These are phyloP conservation scores for Globia sparganii DNA, from an alignment of 2,888 invertebrate species.

Conservation along the genomic window DNA sequence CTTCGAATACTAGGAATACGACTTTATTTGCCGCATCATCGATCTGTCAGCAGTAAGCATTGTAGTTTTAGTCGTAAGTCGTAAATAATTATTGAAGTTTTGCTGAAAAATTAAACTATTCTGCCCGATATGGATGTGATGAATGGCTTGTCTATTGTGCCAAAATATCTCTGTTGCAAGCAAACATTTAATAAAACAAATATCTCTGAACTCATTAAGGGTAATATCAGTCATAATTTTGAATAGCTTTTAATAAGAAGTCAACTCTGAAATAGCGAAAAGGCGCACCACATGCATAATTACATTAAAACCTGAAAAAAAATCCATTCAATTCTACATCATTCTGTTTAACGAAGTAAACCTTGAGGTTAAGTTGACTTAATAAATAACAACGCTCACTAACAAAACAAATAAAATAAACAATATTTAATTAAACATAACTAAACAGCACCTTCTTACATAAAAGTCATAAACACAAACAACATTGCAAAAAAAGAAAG, in stretches of 20 bases:
- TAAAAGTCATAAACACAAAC: conserved; percentile 3
- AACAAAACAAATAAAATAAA: not conserved
- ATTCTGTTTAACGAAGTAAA: not conserved
- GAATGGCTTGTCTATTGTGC: not conserved
- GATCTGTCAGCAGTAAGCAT: not conserved
- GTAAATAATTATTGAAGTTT: not conserved
- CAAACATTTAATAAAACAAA: too few species aligned
- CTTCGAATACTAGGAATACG: not conserved
- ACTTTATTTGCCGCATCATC: conserved; percentile 10
- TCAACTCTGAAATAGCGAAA: not conserved
- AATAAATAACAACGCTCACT: not conserved
- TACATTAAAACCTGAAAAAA: not conserved
- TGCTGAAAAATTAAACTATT: not conserved
- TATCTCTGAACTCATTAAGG: not conserved
- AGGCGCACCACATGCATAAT: not conserved
- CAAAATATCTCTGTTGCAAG: not conserved
- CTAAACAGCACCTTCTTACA: not conserved
- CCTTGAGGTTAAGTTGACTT: too few species aligned
- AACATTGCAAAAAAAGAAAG: conserved; percentile 6
- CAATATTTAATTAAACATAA: not conserved
- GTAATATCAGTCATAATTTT: not conserved
- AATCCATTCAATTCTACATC: not conserved
- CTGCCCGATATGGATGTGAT: not conserved
- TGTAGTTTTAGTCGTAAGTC: not conserved
- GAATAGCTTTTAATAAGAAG: not conserved